phyloP scores from a whole-genome alignment of 1,140 invertebrate genomes.

The Paraescarpia echinospica region DNA sequence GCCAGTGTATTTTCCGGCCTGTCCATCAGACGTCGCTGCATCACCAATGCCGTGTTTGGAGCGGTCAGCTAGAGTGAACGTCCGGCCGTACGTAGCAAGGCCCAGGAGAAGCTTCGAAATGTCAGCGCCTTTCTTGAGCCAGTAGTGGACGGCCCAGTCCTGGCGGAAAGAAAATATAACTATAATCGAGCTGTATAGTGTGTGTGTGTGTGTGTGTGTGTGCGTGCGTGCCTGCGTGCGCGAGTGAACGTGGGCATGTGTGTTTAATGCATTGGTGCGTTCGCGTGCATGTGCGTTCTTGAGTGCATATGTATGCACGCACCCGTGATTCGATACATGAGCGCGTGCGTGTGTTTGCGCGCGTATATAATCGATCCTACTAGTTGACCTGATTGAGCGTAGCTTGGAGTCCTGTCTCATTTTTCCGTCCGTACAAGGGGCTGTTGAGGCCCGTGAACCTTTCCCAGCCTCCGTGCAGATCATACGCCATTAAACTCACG shows the following conservation, averaged over 20 bases:
- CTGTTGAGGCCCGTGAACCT: constrained; percentile 75
- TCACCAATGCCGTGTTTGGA: constrained; percentile 85
- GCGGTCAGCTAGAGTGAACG: constrained; percentile 70
- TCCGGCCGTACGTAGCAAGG: constrained; percentile 85
- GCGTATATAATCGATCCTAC: not conserved
- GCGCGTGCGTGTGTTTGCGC: not conserved
- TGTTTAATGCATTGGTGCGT: not conserved
- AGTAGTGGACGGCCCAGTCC: constrained; percentile 50
- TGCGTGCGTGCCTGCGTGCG: not conserved
- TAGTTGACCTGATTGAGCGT: constrained; percentile 31
- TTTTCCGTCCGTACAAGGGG: constrained; percentile 72
- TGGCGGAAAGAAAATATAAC: not conserved
- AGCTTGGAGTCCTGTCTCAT: constrained; percentile 17
- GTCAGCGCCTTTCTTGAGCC: constrained; percentile 75
- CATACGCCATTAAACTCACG: constrained; percentile 93
- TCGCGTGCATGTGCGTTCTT: too few relatives aligned
- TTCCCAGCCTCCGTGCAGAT: constrained; percentile 90
- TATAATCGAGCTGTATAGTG: not conserved
- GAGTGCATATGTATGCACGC: not conserved
- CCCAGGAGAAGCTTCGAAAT: constrained; percentile 78
- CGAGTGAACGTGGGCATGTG: not conserved
- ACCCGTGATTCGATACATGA: not conserved
- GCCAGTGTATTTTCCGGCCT: constrained; percentile 75
- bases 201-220: not conserved
- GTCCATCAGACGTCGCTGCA: constrained; percentile 71